These are phyloP conservation scores for Drosophila conformis DNA, from an alignment of 2,888 invertebrate species.

Conservation along the genomic window DNA sequence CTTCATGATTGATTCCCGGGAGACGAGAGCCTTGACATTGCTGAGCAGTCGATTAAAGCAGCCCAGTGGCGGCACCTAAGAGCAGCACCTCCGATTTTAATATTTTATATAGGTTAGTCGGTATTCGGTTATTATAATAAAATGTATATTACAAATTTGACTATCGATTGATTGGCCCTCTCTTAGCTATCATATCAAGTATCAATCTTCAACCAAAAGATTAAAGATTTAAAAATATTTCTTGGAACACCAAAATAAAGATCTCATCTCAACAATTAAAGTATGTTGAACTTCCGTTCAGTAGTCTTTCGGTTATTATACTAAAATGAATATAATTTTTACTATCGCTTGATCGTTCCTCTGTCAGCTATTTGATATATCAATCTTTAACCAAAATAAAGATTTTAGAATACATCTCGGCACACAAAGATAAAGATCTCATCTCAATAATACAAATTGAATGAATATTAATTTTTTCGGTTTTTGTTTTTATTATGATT, in stretches of 20 bases:
- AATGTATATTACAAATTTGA: neutral
- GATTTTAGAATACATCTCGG: neutral
- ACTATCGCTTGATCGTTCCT: neutral
- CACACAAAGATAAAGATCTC: too few relatives aligned
- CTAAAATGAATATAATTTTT: neutral
- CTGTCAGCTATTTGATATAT: neutral
- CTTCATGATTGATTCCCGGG: slow-evolving; percentile 76
- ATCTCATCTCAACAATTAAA: neutral
- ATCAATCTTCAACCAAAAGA: neutral
- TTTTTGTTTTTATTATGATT: slow-evolving; percentile 63
- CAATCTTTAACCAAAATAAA: neutral
- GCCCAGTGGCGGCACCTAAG: slow-evolving; percentile 15
- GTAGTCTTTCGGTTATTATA: neutral
- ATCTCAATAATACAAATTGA: neutral
- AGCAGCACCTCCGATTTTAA: neutral
- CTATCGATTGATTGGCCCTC: neutral
- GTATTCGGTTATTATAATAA: neutral
- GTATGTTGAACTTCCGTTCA: too few relatives aligned
- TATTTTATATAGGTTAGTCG: neutral
- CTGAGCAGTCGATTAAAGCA: slow-evolving; percentile 15
- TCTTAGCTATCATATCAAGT: neutral
- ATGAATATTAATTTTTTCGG: slow-evolving; percentile 23
- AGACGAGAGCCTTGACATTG: slow-evolving; percentile 38
- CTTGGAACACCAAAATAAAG: neutral
- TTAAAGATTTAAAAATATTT: neutral